Percentiles rank a stretch among this genome's conserved stretches.
phyloP scores from a whole-genome alignment of 53 echinoderm and acorn worm species.

The Astropecten irregularis region DNA sequence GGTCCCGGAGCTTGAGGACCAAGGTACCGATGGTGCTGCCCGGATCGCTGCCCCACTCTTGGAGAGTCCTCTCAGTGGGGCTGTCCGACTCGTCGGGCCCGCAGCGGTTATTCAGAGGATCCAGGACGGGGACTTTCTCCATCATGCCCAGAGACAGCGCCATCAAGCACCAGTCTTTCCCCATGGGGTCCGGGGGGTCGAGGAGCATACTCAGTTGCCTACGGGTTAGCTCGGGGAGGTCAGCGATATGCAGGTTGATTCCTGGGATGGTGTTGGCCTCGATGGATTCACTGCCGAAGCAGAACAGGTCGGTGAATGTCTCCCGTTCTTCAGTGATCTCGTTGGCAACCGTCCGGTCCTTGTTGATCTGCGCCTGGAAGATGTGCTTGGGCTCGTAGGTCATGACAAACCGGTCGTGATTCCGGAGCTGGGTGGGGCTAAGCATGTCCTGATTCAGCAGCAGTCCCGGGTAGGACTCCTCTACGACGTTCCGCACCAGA shows the following conservation, averaged over 20 bases:
- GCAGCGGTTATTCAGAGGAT: slow-evolving; percentile 70
- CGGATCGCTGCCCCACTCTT: slow-evolving; percentile 83
- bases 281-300: slow-evolving; percentile 79
- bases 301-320: slow-evolving; percentile 83
- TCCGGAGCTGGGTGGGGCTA: slow-evolving; percentile 77
- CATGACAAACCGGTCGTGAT: slow-evolving; percentile 83
- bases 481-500: slow-evolving; percentile 77
- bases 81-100: slow-evolving; percentile 89
- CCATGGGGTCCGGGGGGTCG: slow-evolving; percentile 98
- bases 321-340: slow-evolving; percentile 77
- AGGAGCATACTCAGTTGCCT: slow-evolving; percentile 92
- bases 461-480: slow-evolving; percentile 88
- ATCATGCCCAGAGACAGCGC: slow-evolving; percentile 84
- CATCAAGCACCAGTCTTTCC: slow-evolving; percentile 96
- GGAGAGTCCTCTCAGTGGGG: slow-evolving; percentile 85
- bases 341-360: slow-evolving; percentile 68
- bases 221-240: slow-evolving; percentile 82
- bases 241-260: slow-evolving; percentile 75
- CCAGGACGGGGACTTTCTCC: slow-evolving; percentile 85
- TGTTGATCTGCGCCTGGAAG: slow-evolving; percentile 70
- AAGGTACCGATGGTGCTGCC: slow-evolving; percentile 77
- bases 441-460: slow-evolving; percentile 76
- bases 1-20: slow-evolving; percentile 72
- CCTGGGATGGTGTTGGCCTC: slow-evolving; percentile 82
- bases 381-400: slow-evolving; percentile 78